A percentile compares a stretch with the other conserved stretches of the same genome.
Evolutionary conservation across 1,140 invertebrate genomes (phyloP).

Genomic region (Arion vulgaris): DNA sequence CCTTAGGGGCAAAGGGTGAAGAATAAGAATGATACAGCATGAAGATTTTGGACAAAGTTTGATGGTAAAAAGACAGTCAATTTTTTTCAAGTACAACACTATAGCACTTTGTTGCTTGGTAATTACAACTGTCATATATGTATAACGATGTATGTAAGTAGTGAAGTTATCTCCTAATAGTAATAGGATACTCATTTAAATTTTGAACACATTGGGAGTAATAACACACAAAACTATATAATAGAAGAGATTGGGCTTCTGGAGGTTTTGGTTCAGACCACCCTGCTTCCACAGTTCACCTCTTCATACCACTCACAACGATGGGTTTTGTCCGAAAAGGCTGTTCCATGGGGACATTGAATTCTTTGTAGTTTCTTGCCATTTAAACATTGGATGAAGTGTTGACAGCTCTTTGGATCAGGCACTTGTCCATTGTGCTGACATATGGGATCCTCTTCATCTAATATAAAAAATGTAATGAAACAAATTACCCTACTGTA

Average conservation of each 20-base stretch:
- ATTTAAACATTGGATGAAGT: conserved; percentile 55
- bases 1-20: too few relatives aligned
- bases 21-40: too few relatives aligned
- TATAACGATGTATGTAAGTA: too few relatives aligned
- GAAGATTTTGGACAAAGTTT: too few relatives aligned
- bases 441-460: conserved; percentile 50
- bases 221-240: background rate
- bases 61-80: too few relatives aligned
- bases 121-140: too few relatives aligned
- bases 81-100: too few relatives aligned
- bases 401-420: conserved; percentile 48
- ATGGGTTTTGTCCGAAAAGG: conserved; percentile 41
- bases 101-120: too few relatives aligned
- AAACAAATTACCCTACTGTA: too few relatives aligned
- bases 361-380: conserved; percentile 46
- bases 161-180: too few relatives aligned
- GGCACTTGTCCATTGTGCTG: conserved; percentile 44
- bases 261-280: background rate
- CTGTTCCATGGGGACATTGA: conserved; percentile 52
- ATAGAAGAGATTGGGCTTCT: background rate
- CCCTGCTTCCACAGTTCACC: conserved; percentile 43
- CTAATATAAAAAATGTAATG: conserved; percentile 38
- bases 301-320: conserved; percentile 52
- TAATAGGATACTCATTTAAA: too few relatives aligned
- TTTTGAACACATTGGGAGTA: background rate